Evolutionary conservation across 1,140 invertebrate species (phyloP), one percentile per base, ranked within the genome.

Genomic region (Lasioglossum baleicum): DNA sequence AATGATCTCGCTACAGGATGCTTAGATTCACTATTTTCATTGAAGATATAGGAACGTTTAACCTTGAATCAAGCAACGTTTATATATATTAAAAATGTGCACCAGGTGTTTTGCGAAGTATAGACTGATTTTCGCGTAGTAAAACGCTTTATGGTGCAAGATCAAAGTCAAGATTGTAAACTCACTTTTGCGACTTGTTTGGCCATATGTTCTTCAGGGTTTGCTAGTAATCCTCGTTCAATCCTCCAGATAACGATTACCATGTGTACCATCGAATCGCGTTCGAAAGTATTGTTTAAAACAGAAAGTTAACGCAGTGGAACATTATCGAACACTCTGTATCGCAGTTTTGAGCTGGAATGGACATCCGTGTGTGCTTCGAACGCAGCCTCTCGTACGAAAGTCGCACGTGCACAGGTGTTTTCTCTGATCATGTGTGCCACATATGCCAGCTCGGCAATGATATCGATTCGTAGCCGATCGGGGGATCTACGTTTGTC

Each of bases 341-440:
- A 86, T 89, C 82, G 85, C 87, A 84, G 75, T 81, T 71, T 77
- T 88, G 80, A 71, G 74, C 65, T 73, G 73, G 80, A 90, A 88
- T 89, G 87, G 83, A 20, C 42, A 22, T 81, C 82, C 5, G 17
- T 53, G 64, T 72, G 73, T 86, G 35, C 35, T 79, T 77, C 51
- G 83, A 88, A 89, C 87, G 87, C 77, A 83, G 40, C 74, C 74
- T 75, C 84, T 85, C 75, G 69, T 40, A 86, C 70, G 87, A 67
- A 77, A 88, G 83, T 75, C 84, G 88, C 91, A 90, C 88, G 90
- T 91, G 91, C 85, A 92, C 92, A 92, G 91, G 92, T 92, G 92
- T 92, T 92, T 91, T 90, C 83, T 86, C 63, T 79, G 91, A 91
- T 92, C 90, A 92, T 88, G 89, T 92, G 91, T 86, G 86, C 75